A percentile compares a stretch with the other conserved stretches of the same genome.
Evolutionary conservation across 2,888 invertebrate genomes (phyloP).

Genomic region (Callinectes sapidus): DNA sequence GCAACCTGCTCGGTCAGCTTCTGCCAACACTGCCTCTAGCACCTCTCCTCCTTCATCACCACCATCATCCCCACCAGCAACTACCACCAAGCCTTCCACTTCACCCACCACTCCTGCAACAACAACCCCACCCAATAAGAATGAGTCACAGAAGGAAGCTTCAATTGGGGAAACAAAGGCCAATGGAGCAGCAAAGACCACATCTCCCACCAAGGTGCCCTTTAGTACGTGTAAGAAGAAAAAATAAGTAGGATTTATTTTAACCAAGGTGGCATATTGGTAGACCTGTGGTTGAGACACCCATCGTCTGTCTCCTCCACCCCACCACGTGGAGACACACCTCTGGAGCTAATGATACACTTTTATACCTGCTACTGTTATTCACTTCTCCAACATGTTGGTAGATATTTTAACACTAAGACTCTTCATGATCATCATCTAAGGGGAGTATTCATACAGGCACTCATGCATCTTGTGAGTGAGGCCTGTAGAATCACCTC

Average conservation of each 20-base stretch:
- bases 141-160: neutral
- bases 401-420: neutral
- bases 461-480: neutral
- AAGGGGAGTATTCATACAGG: constrained; percentile 10
- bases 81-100: constrained; percentile 41
- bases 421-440: neutral
- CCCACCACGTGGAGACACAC: neutral
- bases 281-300: neutral
- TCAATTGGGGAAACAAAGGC: constrained; percentile 42
- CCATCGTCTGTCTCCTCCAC: neutral
- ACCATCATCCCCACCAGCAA: constrained; percentile 46
- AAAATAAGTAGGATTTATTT: constrained; percentile 32
- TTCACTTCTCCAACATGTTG: constrained; percentile 15
- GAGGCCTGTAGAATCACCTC: neutral
- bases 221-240: constrained; percentile 51
- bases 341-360: neutral
- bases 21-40: neutral
- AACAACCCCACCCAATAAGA: neutral
- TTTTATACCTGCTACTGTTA: constrained; percentile 21
- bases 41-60: constrained; percentile 39
- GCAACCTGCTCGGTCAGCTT: constrained; percentile 4
- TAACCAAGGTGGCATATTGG: neutral
- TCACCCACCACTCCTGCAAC: neutral
- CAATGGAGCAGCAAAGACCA: constrained; percentile 49
- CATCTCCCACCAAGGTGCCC: constrained; percentile 41